Evolutionary conservation across 1,140 invertebrate genomes (phyloP).

Genomic region (Elymnias hypermnestra): DNA sequence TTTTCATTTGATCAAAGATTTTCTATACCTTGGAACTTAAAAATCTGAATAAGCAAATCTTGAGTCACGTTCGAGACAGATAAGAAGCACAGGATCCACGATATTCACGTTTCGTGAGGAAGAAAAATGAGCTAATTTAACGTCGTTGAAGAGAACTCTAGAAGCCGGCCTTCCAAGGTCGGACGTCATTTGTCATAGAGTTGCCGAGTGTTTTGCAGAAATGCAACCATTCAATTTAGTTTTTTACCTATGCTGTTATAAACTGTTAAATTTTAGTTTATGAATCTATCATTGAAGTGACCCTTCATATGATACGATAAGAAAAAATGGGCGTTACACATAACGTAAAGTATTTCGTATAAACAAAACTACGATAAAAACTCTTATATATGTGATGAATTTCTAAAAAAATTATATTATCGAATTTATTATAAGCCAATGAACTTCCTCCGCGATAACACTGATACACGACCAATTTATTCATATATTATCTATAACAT

Average conservation of each 20-base stretch:
- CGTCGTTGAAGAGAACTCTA: constrained; percentile 40
- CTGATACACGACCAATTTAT: no score
- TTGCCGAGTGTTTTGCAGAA: neutral
- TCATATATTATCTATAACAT: no score
- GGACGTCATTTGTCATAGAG: constrained; percentile 33
- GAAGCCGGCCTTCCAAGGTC: constrained; percentile 54
- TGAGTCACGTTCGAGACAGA: constrained; percentile 16
- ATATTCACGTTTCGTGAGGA: constrained; percentile 27
- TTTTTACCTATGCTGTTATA: neutral
- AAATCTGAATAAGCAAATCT: constrained; percentile 4
- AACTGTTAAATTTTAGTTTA: neutral
- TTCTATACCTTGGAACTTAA: neutral
- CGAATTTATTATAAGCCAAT: no score
- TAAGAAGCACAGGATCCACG: constrained; percentile 12
- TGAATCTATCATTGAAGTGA: no score
- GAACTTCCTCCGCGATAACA: no score
- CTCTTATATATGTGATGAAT: no score
- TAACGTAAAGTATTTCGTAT: no score
- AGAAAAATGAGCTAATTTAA: constrained; percentile 45
- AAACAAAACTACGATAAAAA: no score
- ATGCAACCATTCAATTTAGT: neutral
- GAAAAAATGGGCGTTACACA: no score
- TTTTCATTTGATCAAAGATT: neutral
- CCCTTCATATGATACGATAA: no score
- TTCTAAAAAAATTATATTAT: no score